phyloP scores from a whole-genome alignment of 2,888 invertebrate species.

The Ochropleura plecta region DNA sequence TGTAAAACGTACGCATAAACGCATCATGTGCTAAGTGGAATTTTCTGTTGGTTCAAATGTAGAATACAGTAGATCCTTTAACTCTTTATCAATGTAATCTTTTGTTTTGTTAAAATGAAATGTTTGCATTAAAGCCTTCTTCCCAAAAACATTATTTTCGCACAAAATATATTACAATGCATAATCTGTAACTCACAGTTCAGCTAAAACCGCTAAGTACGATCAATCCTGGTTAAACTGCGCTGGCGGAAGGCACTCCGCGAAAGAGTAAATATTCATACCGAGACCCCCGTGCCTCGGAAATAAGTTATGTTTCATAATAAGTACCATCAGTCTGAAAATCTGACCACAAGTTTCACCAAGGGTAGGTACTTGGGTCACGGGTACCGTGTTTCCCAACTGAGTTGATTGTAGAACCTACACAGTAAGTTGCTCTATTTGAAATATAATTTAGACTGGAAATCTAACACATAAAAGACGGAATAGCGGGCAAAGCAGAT shows the following conservation, averaged over 20 bases:
- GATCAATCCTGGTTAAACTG: not conserved
- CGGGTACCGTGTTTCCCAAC: not conserved
- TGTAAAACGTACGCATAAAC: constrained; percentile 1
- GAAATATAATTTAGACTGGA: not conserved
- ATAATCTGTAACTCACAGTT: not conserved
- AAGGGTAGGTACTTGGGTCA: not conserved
- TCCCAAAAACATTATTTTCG: not conserved
- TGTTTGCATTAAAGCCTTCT: not conserved
- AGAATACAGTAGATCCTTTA: not conserved
- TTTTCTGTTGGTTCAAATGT: constrained; percentile 16
- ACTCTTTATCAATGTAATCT: not conserved
- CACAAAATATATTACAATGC: no score
- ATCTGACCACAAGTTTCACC: not conserved
- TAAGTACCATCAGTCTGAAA: not conserved
- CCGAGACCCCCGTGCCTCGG: not conserved
- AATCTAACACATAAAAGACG: not conserved
- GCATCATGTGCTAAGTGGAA: constrained; percentile 18
- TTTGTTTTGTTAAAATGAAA: not conserved
- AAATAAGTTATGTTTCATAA: not conserved
- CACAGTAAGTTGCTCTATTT: not conserved
- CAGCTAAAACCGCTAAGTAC: not conserved
- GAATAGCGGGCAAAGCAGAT: not conserved
- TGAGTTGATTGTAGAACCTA: not conserved
- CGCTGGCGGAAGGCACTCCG: not conserved
- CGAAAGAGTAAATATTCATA: not conserved